Base-by-base conservation (phyloP, 2,888 invertebrate genomes). In the Phaedon cochleariae region DNA sequence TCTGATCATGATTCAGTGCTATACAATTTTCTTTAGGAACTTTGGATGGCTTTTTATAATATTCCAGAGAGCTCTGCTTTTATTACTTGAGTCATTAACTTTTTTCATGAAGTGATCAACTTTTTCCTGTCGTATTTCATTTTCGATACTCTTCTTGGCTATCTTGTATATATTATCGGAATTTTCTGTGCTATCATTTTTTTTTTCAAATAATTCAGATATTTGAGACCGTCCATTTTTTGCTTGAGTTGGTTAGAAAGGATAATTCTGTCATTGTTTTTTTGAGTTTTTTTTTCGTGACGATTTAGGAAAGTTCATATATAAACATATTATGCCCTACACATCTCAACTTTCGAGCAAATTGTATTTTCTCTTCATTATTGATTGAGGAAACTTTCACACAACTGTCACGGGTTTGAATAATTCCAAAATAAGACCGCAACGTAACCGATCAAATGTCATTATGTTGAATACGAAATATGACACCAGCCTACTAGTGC, bases 141-240 rank as follows among this genome's bases (percentile, higher is more conserved):
- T 51, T 51, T 51, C 48, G 6, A 46, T 17, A 46, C 21, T 10
- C 21, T 46, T 51, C 51, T 51, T 20, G 10, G 51, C 51, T 51
- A 12, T 20, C 15, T 18, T 21, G 21, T 51, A 51, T 6, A 22
- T 21, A 21, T 7, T 51, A 21, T 51, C 21, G 3, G 20, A 7
- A n/a, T 51, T 51, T 51, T 51, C 51, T 5, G 51, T 2, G 51
- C 21, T 51, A 12, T 51, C 51, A 6, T 51, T 21, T 18, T 51
- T 51, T n/a, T 21, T n/a, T n/a, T 51, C 22, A 51, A n/a, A n/a
- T 51, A n/a, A 51, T 51, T 51, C 51, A 51, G 3, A 12, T 51
- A 22, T 21, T 51, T 51, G 51, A 21, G 22, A 51, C 9, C 20
- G 21, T 51, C 51, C 20, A 51, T 18, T 18, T 51, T 21, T 51